A percentile compares a stretch with the other conserved stretches of the same genome.
phyloP scores from a whole-genome alignment of 2,888 invertebrate species.

The Gordius sp. region DNA sequence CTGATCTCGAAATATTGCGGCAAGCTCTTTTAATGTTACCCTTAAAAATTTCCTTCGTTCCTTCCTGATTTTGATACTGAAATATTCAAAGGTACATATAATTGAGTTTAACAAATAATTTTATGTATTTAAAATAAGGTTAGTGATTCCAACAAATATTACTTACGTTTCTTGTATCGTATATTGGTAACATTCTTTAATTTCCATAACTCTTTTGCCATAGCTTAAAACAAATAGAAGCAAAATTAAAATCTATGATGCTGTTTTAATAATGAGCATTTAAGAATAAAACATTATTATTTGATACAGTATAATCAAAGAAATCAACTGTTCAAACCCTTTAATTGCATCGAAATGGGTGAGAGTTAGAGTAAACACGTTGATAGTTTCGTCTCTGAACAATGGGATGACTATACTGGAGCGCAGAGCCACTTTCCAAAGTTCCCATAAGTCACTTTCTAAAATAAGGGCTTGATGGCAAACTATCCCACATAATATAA shows the following conservation, averaged over 20 bases:
- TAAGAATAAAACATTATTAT: not conserved
- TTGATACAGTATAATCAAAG: constrained; percentile 15
- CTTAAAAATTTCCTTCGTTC: constrained; percentile 83
- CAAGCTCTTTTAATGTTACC: constrained; percentile 73
- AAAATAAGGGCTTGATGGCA: not conserved
- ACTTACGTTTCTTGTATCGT: constrained; percentile 57
- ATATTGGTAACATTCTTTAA: constrained; percentile 71
- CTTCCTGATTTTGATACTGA: constrained; percentile 53
- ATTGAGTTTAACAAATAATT: constrained; percentile 11
- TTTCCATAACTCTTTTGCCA: constrained; percentile 64
- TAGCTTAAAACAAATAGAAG: constrained; percentile 31
- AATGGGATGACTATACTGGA: constrained; percentile 74
- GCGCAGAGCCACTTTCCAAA: constrained; percentile 71
- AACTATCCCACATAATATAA: constrained; percentile 36
- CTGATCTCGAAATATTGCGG: constrained; percentile 78
- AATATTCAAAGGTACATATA: constrained; percentile 19
- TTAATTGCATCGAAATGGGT: constrained; percentile 76
- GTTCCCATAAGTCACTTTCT: constrained; percentile 27
- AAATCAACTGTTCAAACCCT: constrained; percentile 33
- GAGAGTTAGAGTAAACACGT: constrained; percentile 72
- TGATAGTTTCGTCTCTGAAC: constrained; percentile 83
- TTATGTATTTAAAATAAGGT: not conserved
- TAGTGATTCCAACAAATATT: not conserved
- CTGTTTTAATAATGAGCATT: constrained; percentile 4
- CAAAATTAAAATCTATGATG: constrained; percentile 1